A percentile compares a stretch with the other conserved stretches of the same genome.
phyloP scores from a whole-genome alignment of 2,888 invertebrate species.

The Melinaea menophilus region DNA sequence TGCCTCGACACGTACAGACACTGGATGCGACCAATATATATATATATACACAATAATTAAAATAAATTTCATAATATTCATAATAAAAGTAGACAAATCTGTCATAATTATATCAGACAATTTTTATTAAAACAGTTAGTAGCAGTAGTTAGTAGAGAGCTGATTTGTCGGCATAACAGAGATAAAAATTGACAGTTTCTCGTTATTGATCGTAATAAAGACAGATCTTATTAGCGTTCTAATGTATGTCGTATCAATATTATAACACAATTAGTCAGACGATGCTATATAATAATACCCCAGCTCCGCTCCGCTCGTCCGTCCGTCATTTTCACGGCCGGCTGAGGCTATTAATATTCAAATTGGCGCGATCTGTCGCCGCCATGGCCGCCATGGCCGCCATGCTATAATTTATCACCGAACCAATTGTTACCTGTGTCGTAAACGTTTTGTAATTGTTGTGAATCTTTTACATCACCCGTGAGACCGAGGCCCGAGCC shows the following conservation, averaged over 20 bases:
- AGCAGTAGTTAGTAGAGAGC: too few species aligned
- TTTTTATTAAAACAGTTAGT: too few species aligned
- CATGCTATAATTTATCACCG: slow-evolving; percentile 59
- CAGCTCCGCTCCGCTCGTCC: slow-evolving; percentile 24
- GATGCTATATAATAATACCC: slow-evolving; percentile 25
- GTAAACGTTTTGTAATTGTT: slow-evolving; percentile 44
- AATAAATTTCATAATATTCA: too few species aligned
- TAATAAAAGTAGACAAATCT: too few species aligned
- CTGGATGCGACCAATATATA: slow-evolving; percentile 27
- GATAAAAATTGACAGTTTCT: too few species aligned
- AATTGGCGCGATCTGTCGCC: slow-evolving; percentile 75
- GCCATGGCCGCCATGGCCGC: slow-evolving; percentile 47
- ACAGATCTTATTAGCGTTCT: too few species aligned
- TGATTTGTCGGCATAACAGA: too few species aligned
- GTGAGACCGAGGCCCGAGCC: slow-evolving; percentile 20
- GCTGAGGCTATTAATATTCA: slow-evolving; percentile 74
- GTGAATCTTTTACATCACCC: slow-evolving; percentile 26
- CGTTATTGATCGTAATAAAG: too few species aligned
- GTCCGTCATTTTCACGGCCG: slow-evolving; percentile 69
- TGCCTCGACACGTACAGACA: slow-evolving; percentile 16
- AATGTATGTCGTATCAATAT: too few species aligned
- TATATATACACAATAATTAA: not conserved
- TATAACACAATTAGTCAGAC: too few species aligned
- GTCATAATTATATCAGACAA: too few species aligned
- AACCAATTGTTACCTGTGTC: slow-evolving; percentile 42